Evolutionary conservation across 2,888 invertebrate species (phyloP), one percentile per base, ranked within the genome.

Genomic region (Clivina fossor): DNA sequence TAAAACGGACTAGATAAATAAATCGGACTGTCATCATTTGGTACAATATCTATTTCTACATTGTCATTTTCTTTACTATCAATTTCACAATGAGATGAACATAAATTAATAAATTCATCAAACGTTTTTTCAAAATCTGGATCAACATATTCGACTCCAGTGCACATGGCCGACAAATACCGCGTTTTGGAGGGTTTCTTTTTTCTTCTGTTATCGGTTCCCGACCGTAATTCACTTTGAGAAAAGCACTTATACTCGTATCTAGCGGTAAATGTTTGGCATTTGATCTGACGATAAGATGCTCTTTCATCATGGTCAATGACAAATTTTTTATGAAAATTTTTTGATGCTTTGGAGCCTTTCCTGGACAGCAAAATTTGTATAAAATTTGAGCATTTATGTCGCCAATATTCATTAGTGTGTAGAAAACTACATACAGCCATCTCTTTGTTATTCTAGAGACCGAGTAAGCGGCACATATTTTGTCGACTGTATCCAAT

Each of bases 381-480:
- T 22, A 61, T 56, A 61, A 60, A 43, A 62, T 56, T 37, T 58
- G 44, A 1, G 61, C 50, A 48, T 64, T 64, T 38, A 61, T 60
- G 9, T 50, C 56, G 11, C 60, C n/a, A n/a, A n/a, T n/a, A n/a
- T n/a, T n/a, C n/a, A n/a, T n/a, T n/a, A n/a, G n/a, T n/a, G n/a
- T n/a, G n/a, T n/a, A n/a, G n/a, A n/a, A n/a, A n/a, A n/a, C n/a
- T n/a, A n/a, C n/a, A n/a, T n/a, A n/a, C n/a, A n/a, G n/a, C n/a
- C n/a, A n/a, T n/a, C n/a, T n/a, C n/a, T n/a, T n/a, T n/a, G n/a
- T n/a, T n/a, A n/a, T n/a, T n/a, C n/a, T n/a, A n/a, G n/a, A n/a
- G n/a, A n/a, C n/a, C n/a, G n/a, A n/a, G n/a, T n/a, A n/a, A 58
- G 44, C n/a, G n/a, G 9, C 28, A 30, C 30, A 46, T 18, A 48